These are phyloP conservation scores for Ametastegia equiseti DNA, from an alignment of 2,888 invertebrate species.

Conservation along the genomic window DNA sequence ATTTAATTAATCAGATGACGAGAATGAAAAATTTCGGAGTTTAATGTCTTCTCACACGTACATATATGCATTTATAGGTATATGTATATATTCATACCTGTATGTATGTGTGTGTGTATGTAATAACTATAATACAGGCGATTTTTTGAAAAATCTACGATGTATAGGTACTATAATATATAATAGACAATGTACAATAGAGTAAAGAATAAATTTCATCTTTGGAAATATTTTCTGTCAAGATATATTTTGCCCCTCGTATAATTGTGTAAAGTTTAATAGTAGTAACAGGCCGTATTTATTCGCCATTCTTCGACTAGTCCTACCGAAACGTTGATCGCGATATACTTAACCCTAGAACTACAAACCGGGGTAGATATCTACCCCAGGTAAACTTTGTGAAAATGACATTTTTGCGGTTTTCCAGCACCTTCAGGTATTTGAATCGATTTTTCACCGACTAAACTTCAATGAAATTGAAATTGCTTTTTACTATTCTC, in stretches of 20 bases:
- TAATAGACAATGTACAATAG: slow-evolving; percentile 13
- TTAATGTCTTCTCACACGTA: background rate
- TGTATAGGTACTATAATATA: slow-evolving; percentile 4
- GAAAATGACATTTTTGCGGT: no score
- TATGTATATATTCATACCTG: background rate
- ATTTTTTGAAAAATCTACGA: slow-evolving; percentile 4
- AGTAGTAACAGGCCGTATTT: background rate
- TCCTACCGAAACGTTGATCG: slow-evolving; percentile 18
- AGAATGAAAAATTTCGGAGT: background rate
- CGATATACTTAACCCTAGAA: background rate
- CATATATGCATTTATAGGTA: background rate
- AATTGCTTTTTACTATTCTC: no score
- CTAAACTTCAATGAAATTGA: no score
- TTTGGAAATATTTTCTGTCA: background rate
- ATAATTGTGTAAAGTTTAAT: background rate
- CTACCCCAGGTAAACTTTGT: no score
- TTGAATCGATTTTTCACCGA: no score
- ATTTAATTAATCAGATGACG: background rate
- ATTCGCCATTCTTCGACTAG: background rate
- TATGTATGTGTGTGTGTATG: background rate
- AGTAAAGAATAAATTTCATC: background rate
- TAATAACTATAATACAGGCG: background rate
- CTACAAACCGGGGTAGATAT: no score
- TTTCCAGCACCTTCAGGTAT: no score
- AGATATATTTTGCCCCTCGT: background rate